Evolutionary conservation across 2,113 vertebrate species (phyloP).

Genomic region (Laterallus jamaicensis): DNA sequence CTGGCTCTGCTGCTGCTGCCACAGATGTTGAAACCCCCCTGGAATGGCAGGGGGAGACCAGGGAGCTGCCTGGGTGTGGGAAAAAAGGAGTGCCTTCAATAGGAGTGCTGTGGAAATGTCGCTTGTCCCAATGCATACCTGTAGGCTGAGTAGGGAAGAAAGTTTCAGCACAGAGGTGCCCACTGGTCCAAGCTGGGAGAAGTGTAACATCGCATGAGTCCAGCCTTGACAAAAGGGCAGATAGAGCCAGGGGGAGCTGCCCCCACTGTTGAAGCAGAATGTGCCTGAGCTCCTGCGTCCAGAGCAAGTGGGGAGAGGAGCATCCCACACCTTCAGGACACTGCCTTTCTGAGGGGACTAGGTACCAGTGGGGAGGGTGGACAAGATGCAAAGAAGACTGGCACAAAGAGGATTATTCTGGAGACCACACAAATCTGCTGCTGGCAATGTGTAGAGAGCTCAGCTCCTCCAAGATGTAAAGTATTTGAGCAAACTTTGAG

Average conservation of each 20-base stretch:
- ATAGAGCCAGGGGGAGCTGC: too few species aligned
- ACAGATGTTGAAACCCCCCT: not conserved
- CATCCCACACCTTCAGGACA: not conserved
- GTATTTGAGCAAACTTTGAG: not conserved
- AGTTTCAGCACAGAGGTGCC: not conserved
- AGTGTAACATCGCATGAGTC: not conserved
- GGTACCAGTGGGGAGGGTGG: not conserved
- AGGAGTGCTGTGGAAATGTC: not conserved
- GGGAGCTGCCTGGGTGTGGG: fast-evolving
- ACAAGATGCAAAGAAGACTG: not conserved
- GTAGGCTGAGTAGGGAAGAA: not conserved
- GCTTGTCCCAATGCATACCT: not conserved
- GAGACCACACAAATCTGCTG: not conserved
- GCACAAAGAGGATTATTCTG: fast-evolving
- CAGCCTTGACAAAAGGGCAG: fast-evolving
- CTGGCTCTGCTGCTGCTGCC: not conserved
- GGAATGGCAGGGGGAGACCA: not conserved
- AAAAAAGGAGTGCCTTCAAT: not conserved
- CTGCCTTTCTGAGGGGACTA: not conserved
- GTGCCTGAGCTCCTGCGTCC: not conserved
- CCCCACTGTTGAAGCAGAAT: not conserved
- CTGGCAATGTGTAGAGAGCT: not conserved
- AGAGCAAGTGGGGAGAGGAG: not conserved
- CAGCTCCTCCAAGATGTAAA: not conserved
- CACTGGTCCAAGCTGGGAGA: not conserved